Evolutionary conservation across 2,113 vertebrate genomes (phyloP), one percentile per base, ranked within the genome.

Genomic region (Dicaeum eximium): DNA sequence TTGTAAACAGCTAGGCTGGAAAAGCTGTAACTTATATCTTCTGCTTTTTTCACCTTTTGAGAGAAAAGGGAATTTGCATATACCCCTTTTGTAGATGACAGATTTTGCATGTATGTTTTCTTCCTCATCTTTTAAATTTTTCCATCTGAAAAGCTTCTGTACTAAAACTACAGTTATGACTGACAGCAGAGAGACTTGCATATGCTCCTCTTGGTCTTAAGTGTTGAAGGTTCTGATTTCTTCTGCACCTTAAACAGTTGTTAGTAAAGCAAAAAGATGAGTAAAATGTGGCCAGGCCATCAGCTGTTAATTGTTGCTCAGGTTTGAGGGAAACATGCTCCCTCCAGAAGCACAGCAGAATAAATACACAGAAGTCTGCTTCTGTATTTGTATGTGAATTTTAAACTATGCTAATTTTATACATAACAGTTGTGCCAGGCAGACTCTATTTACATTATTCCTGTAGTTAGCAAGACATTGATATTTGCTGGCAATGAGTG

Each of bases 341-440:
- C 47, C 3, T 50, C 33, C n/a, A 72, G 73, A 81, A 77, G 20
- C 12, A 31, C 71, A 71, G 51, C 53, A 72, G 86, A 94, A 72
- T 23, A 91, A 94, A 95, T 88, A 95, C 82, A 96, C 56, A 95
- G 35, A 85, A 69, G 70, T 91, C 74, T 40, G 64, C 60, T 77
- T 85, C 70, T 94, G 61, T 95, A 91, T 96, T 89, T 94, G 57
- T 56, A 87, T 81, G 48, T 86, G 89, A 95, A 97, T 97, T 97
- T 98, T 96, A 95, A 98, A 96, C 69, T 95, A 88, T 91, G 80
- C 74, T 97, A 98, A 97, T 98, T 98, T 98, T 96, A 97, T 73
- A 84, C 67, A 38, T 70, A 96, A 86, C 95, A 97, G 83, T 97
- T 97, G 93, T 92, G 95, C 72, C 86, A 96, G 75, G 92, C 97